Evolutionary conservation across 1,140 invertebrate genomes (phyloP).

Genomic region (Papilio xuthus): DNA sequence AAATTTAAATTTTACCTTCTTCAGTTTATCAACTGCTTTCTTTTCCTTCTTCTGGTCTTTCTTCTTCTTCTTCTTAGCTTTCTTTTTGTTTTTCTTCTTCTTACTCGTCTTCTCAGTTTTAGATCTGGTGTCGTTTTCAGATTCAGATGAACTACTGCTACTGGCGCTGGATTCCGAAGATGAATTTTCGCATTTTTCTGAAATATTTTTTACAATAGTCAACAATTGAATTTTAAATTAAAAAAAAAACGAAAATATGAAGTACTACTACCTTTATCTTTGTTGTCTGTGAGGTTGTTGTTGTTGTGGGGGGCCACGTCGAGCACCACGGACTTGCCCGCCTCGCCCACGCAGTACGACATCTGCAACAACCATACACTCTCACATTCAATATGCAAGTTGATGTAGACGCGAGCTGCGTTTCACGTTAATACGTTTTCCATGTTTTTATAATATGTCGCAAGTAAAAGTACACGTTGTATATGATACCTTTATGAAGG

Average conservation of each 20-base stretch:
- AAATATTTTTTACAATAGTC: slow-evolving; percentile 22
- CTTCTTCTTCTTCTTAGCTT: slow-evolving; percentile 83
- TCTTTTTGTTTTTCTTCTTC: slow-evolving; percentile 87
- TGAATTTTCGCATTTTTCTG: slow-evolving; percentile 53
- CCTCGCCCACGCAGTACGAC: slow-evolving; percentile 93
- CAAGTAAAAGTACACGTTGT: neutral
- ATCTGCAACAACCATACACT: slow-evolving; percentile 79
- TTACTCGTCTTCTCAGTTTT: slow-evolving; percentile 83
- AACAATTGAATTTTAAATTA: slow-evolving; percentile 20
- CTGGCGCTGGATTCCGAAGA: slow-evolving; percentile 63
- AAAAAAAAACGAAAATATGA: neutral
- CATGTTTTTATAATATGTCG: neutral
- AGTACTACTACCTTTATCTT: slow-evolving; percentile 58
- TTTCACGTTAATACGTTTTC: too few species aligned
- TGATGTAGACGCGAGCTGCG: too few species aligned
- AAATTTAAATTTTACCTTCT: slow-evolving; percentile 68
- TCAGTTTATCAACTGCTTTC: slow-evolving; percentile 82
- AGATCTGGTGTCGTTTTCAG: slow-evolving; percentile 77
- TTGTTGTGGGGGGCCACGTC: slow-evolving; percentile 60
- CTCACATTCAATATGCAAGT: neutral
- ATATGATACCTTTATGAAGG: slow-evolving; percentile 89
- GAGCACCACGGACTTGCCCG: slow-evolving; percentile 83
- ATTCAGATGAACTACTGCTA: slow-evolving; percentile 63
- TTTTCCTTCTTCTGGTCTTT: slow-evolving; percentile 81
- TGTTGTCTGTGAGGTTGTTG: slow-evolving; percentile 65